phyloP scores from a whole-genome alignment of 2,113 vertebrate genomes.

The Neodontobutis hainanensis region DNA sequence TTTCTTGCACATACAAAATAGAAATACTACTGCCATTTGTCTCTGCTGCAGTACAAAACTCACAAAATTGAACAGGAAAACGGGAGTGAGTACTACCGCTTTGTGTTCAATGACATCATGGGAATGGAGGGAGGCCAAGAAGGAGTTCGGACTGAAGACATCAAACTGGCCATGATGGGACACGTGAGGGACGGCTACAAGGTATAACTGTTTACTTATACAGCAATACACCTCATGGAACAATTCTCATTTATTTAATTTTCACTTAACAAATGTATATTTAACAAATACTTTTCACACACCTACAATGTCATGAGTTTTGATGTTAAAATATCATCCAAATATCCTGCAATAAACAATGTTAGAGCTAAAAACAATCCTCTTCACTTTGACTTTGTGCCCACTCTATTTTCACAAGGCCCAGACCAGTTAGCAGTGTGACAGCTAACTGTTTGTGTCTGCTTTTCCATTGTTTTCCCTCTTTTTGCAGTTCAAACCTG shows the following conservation, averaged over 20 bases:
- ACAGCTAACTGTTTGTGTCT: background rate
- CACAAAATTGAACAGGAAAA: slow-evolving; percentile 13
- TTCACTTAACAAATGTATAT: too few relatives aligned
- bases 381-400: too few relatives aligned
- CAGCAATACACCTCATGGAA: background rate
- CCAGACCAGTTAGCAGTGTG: too few relatives aligned
- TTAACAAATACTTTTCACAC: too few relatives aligned
- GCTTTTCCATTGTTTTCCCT: background rate
- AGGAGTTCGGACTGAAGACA: slow-evolving; percentile 22
- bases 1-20: too few relatives aligned
- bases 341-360: too few relatives aligned
- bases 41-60: slow-evolving; percentile 34
- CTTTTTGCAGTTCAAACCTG: slow-evolving; percentile 33
- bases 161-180: slow-evolving; percentile 39
- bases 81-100: background rate
- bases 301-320: too few relatives aligned
- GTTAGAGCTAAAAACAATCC: too few relatives aligned
- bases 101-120: slow-evolving; percentile 50
- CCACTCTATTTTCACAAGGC: too few relatives aligned
- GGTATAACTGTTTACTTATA: slow-evolving; percentile 16
- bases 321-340: too few relatives aligned
- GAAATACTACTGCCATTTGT: background rate
- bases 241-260: background rate
- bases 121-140: slow-evolving; percentile 28
- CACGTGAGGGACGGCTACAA: slow-evolving; percentile 36